A percentile compares a stretch with the other conserved stretches of the same genome.
phyloP scores from a whole-genome alignment of 2,888 invertebrate species.

The Hirtodrosophila duncani region DNA sequence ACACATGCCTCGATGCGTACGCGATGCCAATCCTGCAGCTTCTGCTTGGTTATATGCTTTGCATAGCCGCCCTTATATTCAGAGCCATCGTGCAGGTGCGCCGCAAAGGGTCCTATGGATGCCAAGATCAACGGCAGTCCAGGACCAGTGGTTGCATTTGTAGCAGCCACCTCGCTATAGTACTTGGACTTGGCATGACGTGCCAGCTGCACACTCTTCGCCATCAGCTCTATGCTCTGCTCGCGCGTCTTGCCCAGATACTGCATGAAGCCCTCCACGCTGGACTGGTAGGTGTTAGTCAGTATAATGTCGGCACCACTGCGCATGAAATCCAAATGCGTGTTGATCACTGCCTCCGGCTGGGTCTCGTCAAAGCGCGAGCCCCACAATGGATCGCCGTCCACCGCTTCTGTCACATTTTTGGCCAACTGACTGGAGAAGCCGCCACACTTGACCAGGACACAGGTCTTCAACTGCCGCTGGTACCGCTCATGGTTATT shows the following conservation, averaged over 20 bases:
- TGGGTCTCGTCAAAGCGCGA: conserved; percentile 87
- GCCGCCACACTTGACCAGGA: conserved; percentile 84
- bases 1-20: conserved; percentile 87
- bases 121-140: conserved; percentile 83
- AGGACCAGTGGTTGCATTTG: conserved; percentile 12
- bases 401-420: conserved; percentile 85
- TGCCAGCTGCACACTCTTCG: conserved; percentile 85
- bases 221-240: conserved; percentile 85
- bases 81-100: conserved; percentile 90
- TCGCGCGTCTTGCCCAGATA: conserved; percentile 84
- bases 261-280: conserved; percentile 85
- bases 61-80: conserved; percentile 92
- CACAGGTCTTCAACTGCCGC: conserved; percentile 33
- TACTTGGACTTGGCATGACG: conserved; percentile 83
- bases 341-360: conserved; percentile 86
- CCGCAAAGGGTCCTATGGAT: conserved; percentile 94
- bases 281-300: conserved; percentile 94
- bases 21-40: conserved; percentile 88
- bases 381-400: conserved; percentile 93
- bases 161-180: conserved; percentile 76
- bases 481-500: neutral
- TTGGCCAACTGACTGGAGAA: conserved; percentile 88
- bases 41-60: conserved; percentile 81
- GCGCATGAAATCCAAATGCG: conserved; percentile 89
- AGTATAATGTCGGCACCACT: conserved; percentile 94